phyloP scores from a whole-genome alignment of 2,113 vertebrate genomes.

The Dromiciops gliroides region DNA sequence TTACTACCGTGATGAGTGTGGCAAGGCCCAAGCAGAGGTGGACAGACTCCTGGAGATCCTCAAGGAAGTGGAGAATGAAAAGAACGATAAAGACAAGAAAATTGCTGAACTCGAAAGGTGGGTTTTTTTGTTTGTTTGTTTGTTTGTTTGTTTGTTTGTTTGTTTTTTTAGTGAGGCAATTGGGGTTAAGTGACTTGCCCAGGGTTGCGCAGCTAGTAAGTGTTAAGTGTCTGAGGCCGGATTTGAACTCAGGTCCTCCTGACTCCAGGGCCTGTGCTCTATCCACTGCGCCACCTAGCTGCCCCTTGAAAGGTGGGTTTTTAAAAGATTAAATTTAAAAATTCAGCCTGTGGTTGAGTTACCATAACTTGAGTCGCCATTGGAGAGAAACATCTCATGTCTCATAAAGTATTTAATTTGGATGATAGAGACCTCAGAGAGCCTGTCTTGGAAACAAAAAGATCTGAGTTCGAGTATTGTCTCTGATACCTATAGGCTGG shows the following conservation, averaged over 20 bases:
- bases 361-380: neutral
- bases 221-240: too few relatives aligned
- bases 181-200: too few relatives aligned
- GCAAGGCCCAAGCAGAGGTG: slow-evolving; percentile 93
- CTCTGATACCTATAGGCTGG: neutral
- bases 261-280: too few relatives aligned
- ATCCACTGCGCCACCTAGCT: too few relatives aligned
- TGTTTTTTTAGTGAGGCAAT: too few relatives aligned
- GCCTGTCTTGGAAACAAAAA: neutral
- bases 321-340: slow-evolving; percentile 4
- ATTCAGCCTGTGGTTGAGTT: neutral
- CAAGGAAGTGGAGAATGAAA: slow-evolving; percentile 92
- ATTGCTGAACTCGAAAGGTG: slow-evolving; percentile 97
- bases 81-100: slow-evolving; percentile 94
- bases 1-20: slow-evolving; percentile 93
- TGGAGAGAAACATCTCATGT: neutral
- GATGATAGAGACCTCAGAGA: neutral
- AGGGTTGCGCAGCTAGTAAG: too few relatives aligned
- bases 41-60: slow-evolving; percentile 93
- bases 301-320: slow-evolving; percentile 96
- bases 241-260: too few relatives aligned
- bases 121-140: too few relatives aligned
- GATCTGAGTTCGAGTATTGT: neutral
- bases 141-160: too few relatives aligned
- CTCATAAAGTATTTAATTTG: neutral